phyloP scores from a whole-genome alignment of 2,888 invertebrate species.

The Drosophila cognata region DNA sequence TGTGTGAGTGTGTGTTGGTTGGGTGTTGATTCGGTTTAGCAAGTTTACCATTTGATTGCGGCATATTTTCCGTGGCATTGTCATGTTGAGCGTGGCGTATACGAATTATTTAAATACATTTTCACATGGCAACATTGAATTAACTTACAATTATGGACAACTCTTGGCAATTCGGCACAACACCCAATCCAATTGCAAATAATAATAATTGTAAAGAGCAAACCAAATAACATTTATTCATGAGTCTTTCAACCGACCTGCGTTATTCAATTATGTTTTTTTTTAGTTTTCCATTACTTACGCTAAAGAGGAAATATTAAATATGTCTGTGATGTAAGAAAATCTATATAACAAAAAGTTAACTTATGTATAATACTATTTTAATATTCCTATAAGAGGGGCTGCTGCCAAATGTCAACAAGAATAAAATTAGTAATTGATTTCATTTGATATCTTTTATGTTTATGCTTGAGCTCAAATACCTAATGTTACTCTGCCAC shows the following conservation, averaged over 20 bases:
- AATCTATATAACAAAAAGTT: not conserved
- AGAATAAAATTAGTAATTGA: not conserved
- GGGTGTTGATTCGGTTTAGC: constrained; percentile 7
- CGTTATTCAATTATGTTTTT: not conserved
- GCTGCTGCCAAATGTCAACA: not conserved
- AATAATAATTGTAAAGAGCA: not conserved
- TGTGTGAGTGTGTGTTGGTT: constrained; percentile 7
- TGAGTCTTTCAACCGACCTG: not conserved
- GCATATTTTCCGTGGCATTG: constrained; percentile 34
- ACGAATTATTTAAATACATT: constrained; percentile 36
- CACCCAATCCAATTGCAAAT: not conserved
- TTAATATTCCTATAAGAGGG: not conserved
- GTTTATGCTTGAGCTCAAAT: constrained; percentile 11
- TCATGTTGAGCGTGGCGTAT: constrained; percentile 25
- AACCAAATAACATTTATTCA: not conserved
- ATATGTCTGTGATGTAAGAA: not conserved
- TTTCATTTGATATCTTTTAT: constrained; percentile 1
- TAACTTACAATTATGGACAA: not conserved
- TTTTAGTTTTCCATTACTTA: not conserved
- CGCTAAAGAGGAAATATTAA: not conserved
- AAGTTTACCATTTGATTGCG: constrained; percentile 23
- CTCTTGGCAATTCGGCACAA: not conserved
- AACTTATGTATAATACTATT: not conserved
- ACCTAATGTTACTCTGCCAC: constrained; percentile 15
- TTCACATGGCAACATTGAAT: constrained; percentile 11